phyloP scores from a whole-genome alignment of 2,888 invertebrate genomes.

The Diarsia brunnea region DNA sequence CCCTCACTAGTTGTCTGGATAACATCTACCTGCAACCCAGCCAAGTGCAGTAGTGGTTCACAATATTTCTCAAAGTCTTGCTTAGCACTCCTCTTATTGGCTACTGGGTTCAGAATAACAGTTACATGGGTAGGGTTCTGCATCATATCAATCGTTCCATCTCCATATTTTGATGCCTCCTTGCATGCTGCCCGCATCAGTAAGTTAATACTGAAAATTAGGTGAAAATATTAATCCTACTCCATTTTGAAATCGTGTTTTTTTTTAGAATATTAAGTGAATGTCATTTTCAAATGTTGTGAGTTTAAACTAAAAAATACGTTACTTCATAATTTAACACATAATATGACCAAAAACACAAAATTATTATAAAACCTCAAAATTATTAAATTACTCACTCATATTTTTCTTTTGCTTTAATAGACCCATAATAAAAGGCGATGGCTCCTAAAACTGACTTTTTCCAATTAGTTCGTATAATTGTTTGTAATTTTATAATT shows the following conservation, averaged over 20 bases:
- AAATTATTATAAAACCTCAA: neutral
- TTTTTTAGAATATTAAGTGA: neutral
- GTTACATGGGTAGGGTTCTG: slow-evolving; percentile 94
- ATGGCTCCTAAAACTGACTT: slow-evolving; percentile 94
- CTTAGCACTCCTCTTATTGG: slow-evolving; percentile 94
- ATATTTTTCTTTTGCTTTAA: slow-evolving; percentile 93
- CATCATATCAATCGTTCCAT: slow-evolving; percentile 90
- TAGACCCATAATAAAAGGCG: slow-evolving; percentile 93
- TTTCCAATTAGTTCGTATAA: slow-evolving; percentile 96
- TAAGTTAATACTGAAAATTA: slow-evolving; percentile 91
- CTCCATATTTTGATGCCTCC: slow-evolving; percentile 94
- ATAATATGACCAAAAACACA: neutral
- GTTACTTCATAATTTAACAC: neutral
- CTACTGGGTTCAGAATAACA: slow-evolving; percentile 97
- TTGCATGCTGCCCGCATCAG: slow-evolving; percentile 95
- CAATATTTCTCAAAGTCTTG: slow-evolving; percentile 96
- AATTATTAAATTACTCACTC: slow-evolving; percentile 91
- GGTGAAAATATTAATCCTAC: neutral
- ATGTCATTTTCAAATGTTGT: neutral
- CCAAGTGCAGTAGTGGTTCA: slow-evolving; percentile 97
- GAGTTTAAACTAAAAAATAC: neutral
- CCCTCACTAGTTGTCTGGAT: slow-evolving; percentile 96
- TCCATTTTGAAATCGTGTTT: neutral
- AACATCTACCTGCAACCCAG: slow-evolving; percentile 93
- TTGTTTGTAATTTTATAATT: slow-evolving; percentile 92